Base-by-base conservation (phyloP, 2,113 vertebrate species). In the Limanda limanda region DNA sequence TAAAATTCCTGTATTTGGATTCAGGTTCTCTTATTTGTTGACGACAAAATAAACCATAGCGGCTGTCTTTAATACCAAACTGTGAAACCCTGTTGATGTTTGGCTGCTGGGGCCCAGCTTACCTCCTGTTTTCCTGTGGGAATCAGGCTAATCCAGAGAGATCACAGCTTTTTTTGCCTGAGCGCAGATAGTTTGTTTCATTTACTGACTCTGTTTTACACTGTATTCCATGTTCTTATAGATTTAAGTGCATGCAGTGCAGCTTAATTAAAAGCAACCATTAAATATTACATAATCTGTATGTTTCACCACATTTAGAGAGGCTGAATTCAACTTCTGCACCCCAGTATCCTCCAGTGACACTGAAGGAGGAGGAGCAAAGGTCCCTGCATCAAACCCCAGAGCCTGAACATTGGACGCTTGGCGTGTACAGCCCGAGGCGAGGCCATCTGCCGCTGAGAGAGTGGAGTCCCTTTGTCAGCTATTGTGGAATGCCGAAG, bases 401-500 rank as follows among this genome's bases (percentile, higher is more conserved):
- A 18, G 75, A 70, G 68, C 59, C 73, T 59, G 81, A 89, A 94
- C 93, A 95, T 94, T 90, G 83, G 86, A 81, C 56, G 90, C 89
- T 93, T 91, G 91, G 92, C 90, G 81, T 92, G 88, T 84, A 91
- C 47, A 76, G 92, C 92, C 93, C 13, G 31, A 89, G 93, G 93
- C 91, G 59, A 66, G 74, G 93, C 94, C 94, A 95, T 94, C 94
- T 94, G 94, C 92, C 87, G 55, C 57, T 18, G 79, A 91, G 84
- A 90, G 87, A 90, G 91, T 77, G 89, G 77, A 83, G 84, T 83
- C 87, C 86, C 91, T 91, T 94, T 94, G 93, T 94, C 87, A 82
- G 71, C 86, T 91, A 91, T 93, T 86, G 87, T 90, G 93, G 93
- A 94, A 95, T 95, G 93, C 79, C 82, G 65, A 85, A 85, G 74